These are phyloP conservation scores for Drosophila chauvacae DNA, from an alignment of 1,140 invertebrate genomes.

Conservation along the genomic window DNA sequence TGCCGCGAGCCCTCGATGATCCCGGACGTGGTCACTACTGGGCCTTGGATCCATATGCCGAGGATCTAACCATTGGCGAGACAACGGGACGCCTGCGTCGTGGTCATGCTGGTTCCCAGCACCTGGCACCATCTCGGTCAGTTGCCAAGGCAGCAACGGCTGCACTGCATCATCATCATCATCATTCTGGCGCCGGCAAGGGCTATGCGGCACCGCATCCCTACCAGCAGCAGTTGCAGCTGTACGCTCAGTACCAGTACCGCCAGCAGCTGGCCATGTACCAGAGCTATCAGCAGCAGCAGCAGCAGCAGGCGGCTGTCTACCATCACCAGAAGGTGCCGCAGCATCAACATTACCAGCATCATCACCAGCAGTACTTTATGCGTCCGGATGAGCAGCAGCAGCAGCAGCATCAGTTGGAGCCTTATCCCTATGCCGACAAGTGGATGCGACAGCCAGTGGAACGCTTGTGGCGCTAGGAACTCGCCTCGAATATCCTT, in stretches of 20 bases:
- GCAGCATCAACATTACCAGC: background rate
- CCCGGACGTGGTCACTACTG: constrained; percentile 79
- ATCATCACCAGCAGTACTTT: constrained; percentile 3
- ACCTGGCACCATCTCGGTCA: constrained; percentile 45
- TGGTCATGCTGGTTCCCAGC: constrained; percentile 18
- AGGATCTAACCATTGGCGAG: constrained; percentile 75
- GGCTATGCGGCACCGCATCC: constrained; percentile 11
- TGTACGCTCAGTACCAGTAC: constrained; percentile 12
- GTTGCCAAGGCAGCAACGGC: background rate
- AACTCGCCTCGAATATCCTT: background rate
- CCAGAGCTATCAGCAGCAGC: constrained; percentile 8
- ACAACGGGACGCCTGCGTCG: constrained; percentile 69
- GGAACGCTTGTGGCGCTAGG: constrained; percentile 10
- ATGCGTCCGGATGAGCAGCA: constrained; percentile 1
- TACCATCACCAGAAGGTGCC: constrained; percentile 3
- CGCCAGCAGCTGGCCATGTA: constrained; percentile 14
- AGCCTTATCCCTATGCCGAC: constrained; percentile 1
- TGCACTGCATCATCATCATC: constrained; percentile 5
- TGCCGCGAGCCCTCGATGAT: constrained; percentile 72
- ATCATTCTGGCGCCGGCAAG: background rate
- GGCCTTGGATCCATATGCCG: constrained; percentile 71
- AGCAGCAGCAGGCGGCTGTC: background rate
- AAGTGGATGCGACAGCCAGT: constrained; percentile 11
- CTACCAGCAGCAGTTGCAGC: constrained; percentile 31
- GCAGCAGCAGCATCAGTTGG: background rate